Base-by-base conservation (phyloP, 2,797 vertebrate genomes). In the Cryptoblepharus egeriae region DNA sequence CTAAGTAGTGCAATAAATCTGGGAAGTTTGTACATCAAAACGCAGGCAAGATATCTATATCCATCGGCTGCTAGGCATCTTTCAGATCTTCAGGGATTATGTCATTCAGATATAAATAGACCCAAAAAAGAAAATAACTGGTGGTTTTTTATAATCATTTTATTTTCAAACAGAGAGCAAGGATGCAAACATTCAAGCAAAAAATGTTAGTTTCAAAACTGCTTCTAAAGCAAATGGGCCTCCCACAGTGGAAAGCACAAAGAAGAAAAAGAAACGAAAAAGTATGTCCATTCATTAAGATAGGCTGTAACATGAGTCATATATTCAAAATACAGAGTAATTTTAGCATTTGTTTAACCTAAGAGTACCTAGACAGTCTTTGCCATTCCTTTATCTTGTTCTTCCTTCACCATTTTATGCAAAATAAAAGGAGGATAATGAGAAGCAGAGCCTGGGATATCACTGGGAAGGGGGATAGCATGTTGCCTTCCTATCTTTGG, bases 211-310 rank as follows among this genome's bases (percentile, higher is more conserved):
- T 76, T 20, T 80, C 57, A 81, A 78, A 16, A 32, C 45, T 15
- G 71, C 42, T 75, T 37, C 49, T 4, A 75, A 82, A 79, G 64
- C 35, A 22, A 28, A 39, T 28, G 80, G n/a, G 49, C 73, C n/a
- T 69, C 82, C 52, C 75, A 52, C 82, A 69, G 37, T 30, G 35
- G 88, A 83, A 90, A 73, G 15, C 52, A 63, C 75, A 55, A 55
- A 70, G 37, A 90, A 82, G 75, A 90, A 91, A 61, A 88, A 42
- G 16, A 88, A 67, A 15, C 84, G 71, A 67, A 88, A 83, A 87
- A 91, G 87, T 92, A 85, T 32, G 65, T 24, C 74, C 79, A 75
- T 60, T 57, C 5, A 28, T 12, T 30, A 13, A 35, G 22, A 5
- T 20, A 32, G 8, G 15, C 2, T 45, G n/a, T 58, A 64, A 35